Evolutionary conservation across 2,797 vertebrate genomes (phyloP), one percentile per base, ranked within the genome.

Genomic region (Macropodus opercularis): DNA sequence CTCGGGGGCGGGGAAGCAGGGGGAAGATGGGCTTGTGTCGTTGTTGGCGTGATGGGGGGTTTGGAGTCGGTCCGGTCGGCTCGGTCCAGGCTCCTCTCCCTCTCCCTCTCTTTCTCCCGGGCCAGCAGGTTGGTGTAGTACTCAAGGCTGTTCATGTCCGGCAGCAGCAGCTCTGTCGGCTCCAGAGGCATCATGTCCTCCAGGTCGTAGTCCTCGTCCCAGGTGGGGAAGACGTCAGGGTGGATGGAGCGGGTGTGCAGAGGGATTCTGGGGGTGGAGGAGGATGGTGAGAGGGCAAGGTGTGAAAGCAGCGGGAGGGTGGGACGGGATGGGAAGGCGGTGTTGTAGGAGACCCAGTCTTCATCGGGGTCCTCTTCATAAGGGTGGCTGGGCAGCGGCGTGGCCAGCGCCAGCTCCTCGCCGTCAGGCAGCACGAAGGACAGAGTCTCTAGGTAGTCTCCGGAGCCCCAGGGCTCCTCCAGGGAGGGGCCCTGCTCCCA

Each of bases 391-490:
- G 89, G 77, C 11, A 92, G 1, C 0, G 91, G 92, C 22, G 92
- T 94, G 69, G 81, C 74, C 0, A 86, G 72, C 12, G 80, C 66
- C 48, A 91, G 1, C 29, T 92, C 94, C 69, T 93, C 92, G 0
- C 85, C 90, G 15, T 93, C 91, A 0, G 93, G 88, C 0, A 85
- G 75, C 73, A 91, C 81, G 54, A 93, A 73, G 21, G 93, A 92
- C 56, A 94, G 77, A 0, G 95, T 95, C 86, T 97, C 95, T 12
- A 91, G 39, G 48, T 94, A 93, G 69, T 96, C 94, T 0, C 95
- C 95, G 0, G 96, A 96, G 8, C 94, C 95, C 89, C 89, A 81
- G 0, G 94, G 93, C 5, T 90, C 91, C 42, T 96, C 95, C 5
- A 82, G 66, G 4, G 91, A 85, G 19, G 89, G 88, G 0, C 83